phyloP scores from a whole-genome alignment of 2,797 vertebrate species.

The Etheostoma perlongum region DNA sequence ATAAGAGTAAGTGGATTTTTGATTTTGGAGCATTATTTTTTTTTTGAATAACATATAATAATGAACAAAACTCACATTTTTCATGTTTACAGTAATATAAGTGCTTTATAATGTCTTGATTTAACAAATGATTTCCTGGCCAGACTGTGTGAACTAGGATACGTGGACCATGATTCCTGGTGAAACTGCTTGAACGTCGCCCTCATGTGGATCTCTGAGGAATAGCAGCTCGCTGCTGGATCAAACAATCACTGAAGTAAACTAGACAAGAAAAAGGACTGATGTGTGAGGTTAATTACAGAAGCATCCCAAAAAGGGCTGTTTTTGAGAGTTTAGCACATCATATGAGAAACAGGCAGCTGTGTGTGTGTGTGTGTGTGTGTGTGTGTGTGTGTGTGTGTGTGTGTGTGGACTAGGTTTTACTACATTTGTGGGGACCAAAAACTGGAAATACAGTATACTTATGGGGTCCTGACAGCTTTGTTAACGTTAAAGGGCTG shows the following conservation, averaged over 20 bases:
- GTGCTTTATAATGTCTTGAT: background rate
- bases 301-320: too few species aligned
- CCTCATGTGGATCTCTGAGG: constrained; percentile 58
- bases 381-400: too few species aligned
- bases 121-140: constrained; percentile 7
- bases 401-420: too few species aligned
- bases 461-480: too few species aligned
- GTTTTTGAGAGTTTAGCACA: too few species aligned
- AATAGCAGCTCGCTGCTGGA: constrained; percentile 17
- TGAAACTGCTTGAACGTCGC: constrained; percentile 29
- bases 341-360: too few species aligned
- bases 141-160: background rate
- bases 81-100: background rate
- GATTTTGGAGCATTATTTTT: background rate
- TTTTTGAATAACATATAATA: background rate
- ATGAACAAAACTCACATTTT: background rate
- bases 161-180: background rate
- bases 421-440: too few species aligned
- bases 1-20: background rate
- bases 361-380: too few species aligned
- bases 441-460: too few species aligned
- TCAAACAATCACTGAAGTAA: background rate
- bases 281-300: background rate
- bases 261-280: background rate
- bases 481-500: too few species aligned